Evolutionary conservation across 2,797 vertebrate genomes (phyloP), one percentile per base, ranked within the genome.

Genomic region (Girardinus metallicus): DNA sequence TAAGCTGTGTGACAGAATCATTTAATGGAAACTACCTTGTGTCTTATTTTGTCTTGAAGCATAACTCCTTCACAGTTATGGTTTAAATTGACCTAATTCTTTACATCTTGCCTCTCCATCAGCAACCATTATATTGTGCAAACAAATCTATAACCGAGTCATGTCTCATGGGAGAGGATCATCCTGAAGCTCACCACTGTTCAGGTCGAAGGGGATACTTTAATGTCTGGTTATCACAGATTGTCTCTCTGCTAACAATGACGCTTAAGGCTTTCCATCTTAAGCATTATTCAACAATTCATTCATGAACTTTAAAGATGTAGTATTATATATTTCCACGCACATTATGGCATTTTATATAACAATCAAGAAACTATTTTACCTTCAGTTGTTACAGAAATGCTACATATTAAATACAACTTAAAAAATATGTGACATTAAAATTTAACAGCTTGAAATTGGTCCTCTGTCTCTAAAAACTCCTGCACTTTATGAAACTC

Each of bases 1-100:
- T 76, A 68, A 81, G 83, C 84, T 86, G 72, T 80, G 85, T 77
- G 92, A 90, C 83, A 75, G 83, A 84, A 84, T 86, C 26, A 87
- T 90, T 92, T 89, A 87, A 93, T 91, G 78, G 87, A 92, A 94
- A 92, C 83, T 34, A 79, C 82, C 78, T 23, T 9, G 53, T 29
- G 75, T 86, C 49, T 79, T 47, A 66, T 57, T 62, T 60, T 16
- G 77, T 86, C 74, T 80, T 73, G 75, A 51, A 73, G 53, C 76
- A 49, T 18, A 49, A 49, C 21, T 49, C 6, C 18, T 46, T 49
- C 18, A 49, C 18, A 23, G 44, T 62, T 70, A 43, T 70, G 2
- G 10, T 70, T 11, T 4, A 26, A 23, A 41, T 70, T 70, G 4
- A 60, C 29, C 5, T 60, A 60, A 31, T 31, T 29, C 57, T 31